Evolutionary conservation across 1,140 invertebrate genomes (phyloP), one percentile per base, ranked within the genome.

Genomic region (Wiebesia pumilae): DNA sequence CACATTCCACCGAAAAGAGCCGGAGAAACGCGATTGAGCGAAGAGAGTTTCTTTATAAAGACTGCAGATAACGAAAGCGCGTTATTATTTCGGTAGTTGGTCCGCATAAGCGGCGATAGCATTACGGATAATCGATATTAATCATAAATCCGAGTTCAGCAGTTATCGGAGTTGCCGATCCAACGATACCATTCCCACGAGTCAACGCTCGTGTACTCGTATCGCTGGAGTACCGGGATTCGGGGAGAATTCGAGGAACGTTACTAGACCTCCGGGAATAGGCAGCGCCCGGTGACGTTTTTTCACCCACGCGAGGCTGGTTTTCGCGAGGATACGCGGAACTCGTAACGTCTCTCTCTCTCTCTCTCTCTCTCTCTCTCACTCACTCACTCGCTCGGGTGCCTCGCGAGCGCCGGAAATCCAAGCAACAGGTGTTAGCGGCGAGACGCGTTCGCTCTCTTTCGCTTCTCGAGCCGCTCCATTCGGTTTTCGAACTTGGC

Each of bases 341-440:
- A 24, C 24, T 62, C 1, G 58, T 27, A 10, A 3, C 58, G 2
- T 67, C 58, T 65, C 54, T n/a, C 54, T 40, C 30, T 38, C n/a
- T 58, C 75, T 51, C 75, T 78, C 24, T 51, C 12, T 51, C 47
- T 78, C 40, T 30, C 3, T 81, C 27, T 40, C 58, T n/a, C n/a
- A n/a, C n/a, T n/a, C n/a, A n/a, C n/a, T n/a, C n/a, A n/a, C n/a
- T n/a, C n/a, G n/a, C n/a, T n/a, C n/a, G n/a, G n/a, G n/a, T n/a
- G n/a, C n/a, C n/a, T n/a, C 88, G 90, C 91, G 88, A 89, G 87
- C 88, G 91, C 89, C 91, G 91, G 91, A 93, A 92, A 91, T 93
- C 91, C 90, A 89, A 89, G 92, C 92, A 93, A 93, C 92, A 93
- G 92, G 92, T 93, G 91, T n/a, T n/a, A n/a, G 89, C 89, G 58